Evolutionary conservation across 2,797 vertebrate species (phyloP), one percentile per base, ranked within the genome.

Genomic region (Pangasius djambal): DNA sequence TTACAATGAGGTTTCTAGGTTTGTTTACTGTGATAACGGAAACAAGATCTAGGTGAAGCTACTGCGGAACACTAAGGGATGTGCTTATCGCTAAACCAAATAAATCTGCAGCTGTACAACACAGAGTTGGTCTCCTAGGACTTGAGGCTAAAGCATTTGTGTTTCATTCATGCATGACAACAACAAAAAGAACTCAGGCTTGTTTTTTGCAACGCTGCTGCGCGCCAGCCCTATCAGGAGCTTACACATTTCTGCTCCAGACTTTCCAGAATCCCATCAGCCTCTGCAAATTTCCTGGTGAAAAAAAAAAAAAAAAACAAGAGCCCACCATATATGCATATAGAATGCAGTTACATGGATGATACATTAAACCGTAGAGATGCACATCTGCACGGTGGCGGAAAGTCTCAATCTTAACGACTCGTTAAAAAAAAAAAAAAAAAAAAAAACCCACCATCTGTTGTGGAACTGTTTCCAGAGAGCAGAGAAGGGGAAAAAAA

Each of bases 331-430:
- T 75, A n/a, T 44, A 59, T 55, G 13, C 22, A 75, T 57, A 57
- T 9, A 34, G 34, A 77, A 61, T 48, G 52, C 77, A 63, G 67
- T 6, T 25, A 87, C 88, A 85, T 16, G 65, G 90, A 90, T 86
- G 90, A 90, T 90, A 88, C 83, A 89, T 91, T 90, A 90, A 91
- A 91, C 90, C 88, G 88, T 91, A 92, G 91, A 93, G 90, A 92
- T 91, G 89, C 93, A 94, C 95, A 96, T 96, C 95, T 96, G 95
- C 94, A 93, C 91, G 78, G 92, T 69, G 94, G 94, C 89, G 90
- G 92, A 94, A 94, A 95, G 94, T 93, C 94, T 96, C 94, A 92
- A 93, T 96, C 96, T 96, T 96, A 97, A 97, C 94, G 94, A 95
- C 94, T 95, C 89, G 93, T 95, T 4, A 31, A 87, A 37, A 75